Evolutionary conservation across 2,797 vertebrate genomes (phyloP).

Genomic region (Schizopygopsis pylzovi): DNA sequence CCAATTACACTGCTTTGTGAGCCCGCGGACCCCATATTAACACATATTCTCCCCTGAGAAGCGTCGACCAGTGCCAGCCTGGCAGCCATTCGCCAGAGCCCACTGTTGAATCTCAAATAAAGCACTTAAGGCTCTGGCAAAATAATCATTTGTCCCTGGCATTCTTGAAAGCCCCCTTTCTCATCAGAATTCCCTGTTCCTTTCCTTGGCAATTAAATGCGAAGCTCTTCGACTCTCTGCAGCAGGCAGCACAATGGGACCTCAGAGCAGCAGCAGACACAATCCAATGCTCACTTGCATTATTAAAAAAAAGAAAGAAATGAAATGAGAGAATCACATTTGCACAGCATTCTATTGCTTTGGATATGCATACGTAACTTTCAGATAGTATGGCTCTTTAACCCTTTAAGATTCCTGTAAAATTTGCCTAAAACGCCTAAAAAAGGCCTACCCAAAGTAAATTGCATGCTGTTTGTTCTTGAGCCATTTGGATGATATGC

Average conservation of each 20-base stretch:
- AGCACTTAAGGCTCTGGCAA: slow-evolving; percentile 76
- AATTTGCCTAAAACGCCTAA: too few relatives aligned
- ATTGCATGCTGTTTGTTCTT: too few relatives aligned
- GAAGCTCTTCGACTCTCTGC: slow-evolving; percentile 62
- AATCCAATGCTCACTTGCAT: slow-evolving; percentile 32
- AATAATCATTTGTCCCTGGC: slow-evolving; percentile 67
- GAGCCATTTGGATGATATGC: too few relatives aligned
- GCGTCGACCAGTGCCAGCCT: slow-evolving; percentile 75
- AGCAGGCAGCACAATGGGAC: slow-evolving; percentile 49
- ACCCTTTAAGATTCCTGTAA: too few relatives aligned
- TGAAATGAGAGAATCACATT: slow-evolving; percentile 24
- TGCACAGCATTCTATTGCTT: slow-evolving; percentile 10
- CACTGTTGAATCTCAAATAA: slow-evolving; percentile 80
- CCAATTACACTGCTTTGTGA: slow-evolving; percentile 78
- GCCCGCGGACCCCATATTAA: slow-evolving; percentile 76
- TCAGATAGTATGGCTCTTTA: background rate
- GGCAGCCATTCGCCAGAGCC: slow-evolving; percentile 70
- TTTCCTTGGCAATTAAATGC: slow-evolving; percentile 64
- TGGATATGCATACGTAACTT: background rate
- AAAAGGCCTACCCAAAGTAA: too few relatives aligned
- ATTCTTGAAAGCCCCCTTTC: slow-evolving; percentile 68
- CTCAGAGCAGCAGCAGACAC: slow-evolving; percentile 31
- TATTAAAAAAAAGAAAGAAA: background rate
- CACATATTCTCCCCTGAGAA: slow-evolving; percentile 70
- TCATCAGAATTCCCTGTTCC: slow-evolving; percentile 67